phyloP scores from a whole-genome alignment of 2,113 vertebrate species.

The Rhinichthys klamathensis region DNA sequence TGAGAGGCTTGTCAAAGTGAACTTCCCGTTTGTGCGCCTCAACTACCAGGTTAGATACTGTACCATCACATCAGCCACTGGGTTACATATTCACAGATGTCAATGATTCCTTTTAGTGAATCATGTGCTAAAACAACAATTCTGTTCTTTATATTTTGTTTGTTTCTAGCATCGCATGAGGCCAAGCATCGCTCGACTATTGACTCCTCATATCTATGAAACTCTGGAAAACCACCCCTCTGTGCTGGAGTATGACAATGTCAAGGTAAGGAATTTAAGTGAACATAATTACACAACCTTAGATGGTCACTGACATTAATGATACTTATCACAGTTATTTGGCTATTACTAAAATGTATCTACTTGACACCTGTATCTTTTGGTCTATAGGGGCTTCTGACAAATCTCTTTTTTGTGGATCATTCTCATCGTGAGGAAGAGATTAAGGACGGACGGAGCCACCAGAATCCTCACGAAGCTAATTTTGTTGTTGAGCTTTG shows the following conservation, averaged over 20 bases:
- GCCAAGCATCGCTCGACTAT: conserved; percentile 89
- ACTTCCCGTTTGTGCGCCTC: conserved; percentile 86
- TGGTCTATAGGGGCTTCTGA: conserved; percentile 80
- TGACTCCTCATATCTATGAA: conserved; percentile 89
- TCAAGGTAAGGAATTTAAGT: conserved; percentile 79
- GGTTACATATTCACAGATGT: not conserved
- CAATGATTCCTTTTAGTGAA: no score
- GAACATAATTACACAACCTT: not conserved
- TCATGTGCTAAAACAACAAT: not conserved
- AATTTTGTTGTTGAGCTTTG: conserved; percentile 88
- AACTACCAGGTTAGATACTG: conserved; percentile 85
- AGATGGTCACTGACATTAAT: not conserved
- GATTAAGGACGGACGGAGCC: conserved; percentile 88
- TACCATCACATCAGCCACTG: not conserved
- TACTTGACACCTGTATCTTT: conserved; percentile 4
- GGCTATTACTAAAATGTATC: not conserved
- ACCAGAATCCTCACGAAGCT: conserved; percentile 89
- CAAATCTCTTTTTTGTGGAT: conserved; percentile 90
- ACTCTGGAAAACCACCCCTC: conserved; percentile 90
- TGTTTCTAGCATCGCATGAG: conserved; percentile 89
- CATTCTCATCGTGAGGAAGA: conserved; percentile 82
- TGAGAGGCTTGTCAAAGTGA: conserved; percentile 88
- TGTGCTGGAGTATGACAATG: conserved; percentile 86
- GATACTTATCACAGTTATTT: not conserved
- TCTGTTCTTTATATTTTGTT: conserved; percentile 33